phyloP scores from a whole-genome alignment of 2,797 vertebrate species.

The Manis pentadactyla region DNA sequence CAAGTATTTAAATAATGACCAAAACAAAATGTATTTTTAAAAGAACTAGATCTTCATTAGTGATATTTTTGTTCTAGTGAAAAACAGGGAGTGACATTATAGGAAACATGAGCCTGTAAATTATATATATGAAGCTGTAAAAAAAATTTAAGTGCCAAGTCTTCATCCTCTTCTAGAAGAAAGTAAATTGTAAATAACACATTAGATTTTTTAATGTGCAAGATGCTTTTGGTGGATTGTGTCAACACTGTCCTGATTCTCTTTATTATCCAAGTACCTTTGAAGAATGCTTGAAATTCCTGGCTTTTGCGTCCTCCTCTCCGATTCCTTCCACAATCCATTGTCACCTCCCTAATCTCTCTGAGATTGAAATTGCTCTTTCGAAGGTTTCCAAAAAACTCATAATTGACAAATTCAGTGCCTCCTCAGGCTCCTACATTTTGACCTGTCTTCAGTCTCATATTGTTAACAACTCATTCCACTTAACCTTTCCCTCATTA shows the following conservation, averaged over 20 bases:
- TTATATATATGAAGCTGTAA: background rate
- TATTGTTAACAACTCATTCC: background rate
- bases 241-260: background rate
- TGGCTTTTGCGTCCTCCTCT: background rate
- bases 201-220: background rate
- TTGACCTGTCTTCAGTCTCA: background rate
- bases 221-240: background rate
- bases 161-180: background rate
- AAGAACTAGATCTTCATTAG: constrained; percentile 1
- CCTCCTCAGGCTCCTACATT: background rate
- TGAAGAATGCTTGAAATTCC: background rate
- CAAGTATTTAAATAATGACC: constrained; percentile 2
- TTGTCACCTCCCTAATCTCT: background rate
- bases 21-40: constrained; percentile 30
- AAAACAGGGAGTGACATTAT: constrained; percentile 1
- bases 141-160: background rate
- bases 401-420: background rate
- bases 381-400: background rate
- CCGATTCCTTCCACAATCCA: background rate
- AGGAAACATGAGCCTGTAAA: constrained; percentile 19
- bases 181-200: background rate
- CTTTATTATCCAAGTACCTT: background rate
- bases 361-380: background rate
- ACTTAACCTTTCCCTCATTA: background rate
- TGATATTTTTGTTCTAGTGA: background rate